A percentile compares a stretch with the other conserved stretches of the same genome.
phyloP scores from a whole-genome alignment of 2,888 invertebrate genomes.

The Drosophila maculinotata region DNA sequence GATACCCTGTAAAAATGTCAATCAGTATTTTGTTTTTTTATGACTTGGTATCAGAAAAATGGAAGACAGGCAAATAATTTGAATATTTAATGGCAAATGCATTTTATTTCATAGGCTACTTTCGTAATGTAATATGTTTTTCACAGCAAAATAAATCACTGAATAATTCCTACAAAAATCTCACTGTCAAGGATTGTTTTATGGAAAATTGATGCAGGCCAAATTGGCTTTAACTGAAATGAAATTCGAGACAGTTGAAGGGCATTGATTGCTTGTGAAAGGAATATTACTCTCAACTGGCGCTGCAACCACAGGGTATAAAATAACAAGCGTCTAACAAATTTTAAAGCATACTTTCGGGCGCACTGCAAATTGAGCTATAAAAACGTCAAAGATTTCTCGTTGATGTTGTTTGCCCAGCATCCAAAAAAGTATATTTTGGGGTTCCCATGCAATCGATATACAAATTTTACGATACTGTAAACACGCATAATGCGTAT shows the following conservation, averaged over 20 bases:
- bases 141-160: neutral
- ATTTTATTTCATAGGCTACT: no score
- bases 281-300: neutral
- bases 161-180: neutral
- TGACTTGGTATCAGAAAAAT: no score
- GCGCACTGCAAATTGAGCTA: constrained; percentile 67
- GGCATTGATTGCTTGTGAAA: neutral
- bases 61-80: no score
- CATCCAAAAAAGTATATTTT: constrained; percentile 33
- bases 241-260: neutral
- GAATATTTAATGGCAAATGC: neutral
- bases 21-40: neutral
- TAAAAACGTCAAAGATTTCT: constrained; percentile 59
- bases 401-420: constrained; percentile 47
- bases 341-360: constrained; percentile 44
- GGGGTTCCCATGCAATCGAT: constrained; percentile 66
- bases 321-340: constrained; percentile 33
- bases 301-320: constrained; percentile 27
- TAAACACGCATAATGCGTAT: constrained; percentile 76
- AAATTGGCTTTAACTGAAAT: neutral
- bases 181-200: no score
- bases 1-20: constrained; percentile 20
- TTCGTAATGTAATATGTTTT: neutral
- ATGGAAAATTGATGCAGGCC: constrained; percentile 1
- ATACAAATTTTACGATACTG: constrained; percentile 76